These are phyloP conservation scores for Idris sp. DNA, from an alignment of 1,140 invertebrate species.

Conservation along the genomic window DNA sequence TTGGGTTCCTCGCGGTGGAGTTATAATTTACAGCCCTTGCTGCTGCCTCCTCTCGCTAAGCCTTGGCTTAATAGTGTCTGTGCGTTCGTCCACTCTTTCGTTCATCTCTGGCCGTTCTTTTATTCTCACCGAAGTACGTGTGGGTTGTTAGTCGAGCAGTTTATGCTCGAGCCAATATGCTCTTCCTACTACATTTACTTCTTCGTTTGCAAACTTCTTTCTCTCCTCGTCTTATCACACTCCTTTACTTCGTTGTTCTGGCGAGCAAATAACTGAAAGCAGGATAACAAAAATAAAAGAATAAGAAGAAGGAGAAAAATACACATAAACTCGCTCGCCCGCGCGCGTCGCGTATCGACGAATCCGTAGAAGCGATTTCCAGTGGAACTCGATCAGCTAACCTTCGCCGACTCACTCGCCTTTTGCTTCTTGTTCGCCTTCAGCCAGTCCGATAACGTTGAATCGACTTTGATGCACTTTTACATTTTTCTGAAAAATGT, in stretches of 20 bases:
- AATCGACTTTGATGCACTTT: slow-evolving; percentile 57
- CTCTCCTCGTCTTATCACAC: slow-evolving; percentile 33
- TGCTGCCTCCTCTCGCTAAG: slow-evolving; percentile 61
- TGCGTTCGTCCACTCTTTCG: slow-evolving; percentile 59
- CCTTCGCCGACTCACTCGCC: slow-evolving; percentile 58
- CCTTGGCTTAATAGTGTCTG: slow-evolving; percentile 71
- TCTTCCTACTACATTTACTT: slow-evolving; percentile 66
- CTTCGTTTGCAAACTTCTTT: slow-evolving; percentile 61
- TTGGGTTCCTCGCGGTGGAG: slow-evolving; percentile 76
- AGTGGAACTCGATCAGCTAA: slow-evolving; percentile 59
- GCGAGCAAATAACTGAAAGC: slow-evolving; percentile 20
- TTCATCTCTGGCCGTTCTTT: slow-evolving; percentile 49
- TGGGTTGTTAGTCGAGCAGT: slow-evolving; percentile 75
- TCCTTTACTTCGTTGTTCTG: slow-evolving; percentile 54
- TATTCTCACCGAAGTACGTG: slow-evolving; percentile 66
- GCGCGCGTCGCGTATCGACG: slow-evolving; percentile 59
- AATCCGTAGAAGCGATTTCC: slow-evolving; percentile 62
- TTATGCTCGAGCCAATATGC: slow-evolving; percentile 68
- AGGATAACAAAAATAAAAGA: too few relatives aligned
- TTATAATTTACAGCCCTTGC: slow-evolving; percentile 77
- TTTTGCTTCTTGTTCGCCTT: slow-evolving; percentile 62
- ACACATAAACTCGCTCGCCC: slow-evolving; percentile 52
- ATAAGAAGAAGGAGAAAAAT: slow-evolving; percentile 36
- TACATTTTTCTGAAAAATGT: slow-evolving; percentile 36
- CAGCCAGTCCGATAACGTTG: slow-evolving; percentile 53